Evolutionary conservation across 2,113 vertebrate genomes (phyloP), one percentile per base, ranked within the genome.

Genomic region (Archocentrus centrarchus): DNA sequence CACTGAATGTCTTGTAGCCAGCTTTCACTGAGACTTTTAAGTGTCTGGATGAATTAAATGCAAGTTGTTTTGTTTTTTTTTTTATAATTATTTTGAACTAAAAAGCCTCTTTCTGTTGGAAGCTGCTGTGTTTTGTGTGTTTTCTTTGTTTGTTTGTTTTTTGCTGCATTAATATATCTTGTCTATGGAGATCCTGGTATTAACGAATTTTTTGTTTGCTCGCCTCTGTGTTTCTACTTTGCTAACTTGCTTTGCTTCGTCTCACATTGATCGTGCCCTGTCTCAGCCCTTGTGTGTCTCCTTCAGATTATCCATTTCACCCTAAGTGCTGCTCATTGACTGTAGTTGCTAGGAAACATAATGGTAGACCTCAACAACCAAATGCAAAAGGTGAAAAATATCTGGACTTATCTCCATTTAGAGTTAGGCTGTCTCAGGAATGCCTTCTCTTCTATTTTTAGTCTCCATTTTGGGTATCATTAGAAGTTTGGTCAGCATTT

Each of bases 191-290:
- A 32, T n/a, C 18, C 57, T 61, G 64, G n/a, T 82, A 79, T 87
- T 81, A 70, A 60, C 59, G 4, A 14, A 17, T 83, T 35, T 32
- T 59, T 59, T 39, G 53, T 86, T 75, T 91, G 68, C 68, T 35
- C 87, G 59, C 81, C 32, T 93, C 44, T 88, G 62, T 84, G 27
- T 92, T 82, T 90, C 80, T 83, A 73, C 77, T 88, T 68, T 89
- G 84, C 90, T 94, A 93, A 95, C 88, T 70, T 82, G 88, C 87
- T 90, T 93, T 89, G 90, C 92, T 86, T 68, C 80, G 32, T 83
- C 37, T 87, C 79, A 37, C 90, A 86, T 90, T 55, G 13, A 83
- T 80, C 75, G 66, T 59, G 47, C 53, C 20, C 66, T n/a, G 39
- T 89, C 64, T 78, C 47, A 81, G 59, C 77, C 59, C 59, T 59